phyloP scores from a whole-genome alignment of 2,113 vertebrate species.

The Tringa solitaria region DNA sequence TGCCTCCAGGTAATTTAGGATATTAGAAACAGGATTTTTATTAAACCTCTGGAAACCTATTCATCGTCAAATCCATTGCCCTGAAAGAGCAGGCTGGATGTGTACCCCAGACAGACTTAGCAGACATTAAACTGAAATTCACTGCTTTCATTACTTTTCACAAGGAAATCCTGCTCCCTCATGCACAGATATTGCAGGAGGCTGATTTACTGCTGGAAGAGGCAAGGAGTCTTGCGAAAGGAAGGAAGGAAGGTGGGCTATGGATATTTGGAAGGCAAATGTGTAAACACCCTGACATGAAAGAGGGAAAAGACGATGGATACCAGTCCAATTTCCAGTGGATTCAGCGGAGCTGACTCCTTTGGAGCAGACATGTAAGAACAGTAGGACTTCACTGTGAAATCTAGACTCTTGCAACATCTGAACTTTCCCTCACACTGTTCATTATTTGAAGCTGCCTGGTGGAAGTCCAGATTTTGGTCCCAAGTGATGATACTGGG shows the following conservation, averaged over 20 bases:
- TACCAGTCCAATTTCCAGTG: neutral
- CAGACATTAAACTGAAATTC: neutral
- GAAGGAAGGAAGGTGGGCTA: neutral
- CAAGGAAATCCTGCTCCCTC: neutral
- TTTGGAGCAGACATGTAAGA: neutral
- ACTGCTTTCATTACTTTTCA: neutral
- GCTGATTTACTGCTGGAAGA: neutral
- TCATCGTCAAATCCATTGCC: neutral
- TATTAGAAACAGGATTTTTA: slow-evolving; percentile 54
- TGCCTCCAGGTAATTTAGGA: slow-evolving; percentile 18
- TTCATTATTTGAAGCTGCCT: neutral
- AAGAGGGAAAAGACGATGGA: neutral
- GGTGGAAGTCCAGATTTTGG: neutral
- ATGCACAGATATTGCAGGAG: neutral
- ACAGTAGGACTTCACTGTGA: neutral
- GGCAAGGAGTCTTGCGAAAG: neutral
- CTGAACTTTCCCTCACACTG: neutral
- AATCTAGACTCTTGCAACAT: neutral
- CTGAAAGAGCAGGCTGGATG: neutral
- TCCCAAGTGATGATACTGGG: neutral
- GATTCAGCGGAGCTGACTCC: neutral
- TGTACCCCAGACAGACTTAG: neutral
- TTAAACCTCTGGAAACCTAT: slow-evolving; percentile 21
- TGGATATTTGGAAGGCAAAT: neutral
- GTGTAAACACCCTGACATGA: neutral